Conservation (phyloP, 1,140 invertebrate species). For the Lordiphosa stackelbergi region DNA sequence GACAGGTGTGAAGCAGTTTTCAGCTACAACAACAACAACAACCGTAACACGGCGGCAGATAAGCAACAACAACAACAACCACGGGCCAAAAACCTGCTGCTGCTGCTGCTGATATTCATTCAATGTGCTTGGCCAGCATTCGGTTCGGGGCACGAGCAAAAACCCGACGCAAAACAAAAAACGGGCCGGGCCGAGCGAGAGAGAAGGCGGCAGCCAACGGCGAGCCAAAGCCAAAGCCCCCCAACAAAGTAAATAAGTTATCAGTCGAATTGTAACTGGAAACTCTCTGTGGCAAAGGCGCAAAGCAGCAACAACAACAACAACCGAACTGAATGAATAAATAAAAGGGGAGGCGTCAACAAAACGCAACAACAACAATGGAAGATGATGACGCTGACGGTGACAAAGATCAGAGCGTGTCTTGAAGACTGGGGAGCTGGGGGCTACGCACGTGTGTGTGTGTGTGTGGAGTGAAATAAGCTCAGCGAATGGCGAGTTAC, state of each 20-base stretch:
- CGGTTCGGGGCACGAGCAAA: conserved; percentile 14
- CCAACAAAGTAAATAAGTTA: conserved; percentile 69
- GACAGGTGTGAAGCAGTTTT: conserved; percentile 64
- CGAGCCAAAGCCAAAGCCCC: conserved; percentile 51
- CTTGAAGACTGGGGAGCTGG: conserved; percentile 51
- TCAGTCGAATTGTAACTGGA: conserved; percentile 70
- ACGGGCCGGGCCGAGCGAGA: conserved; percentile 23
- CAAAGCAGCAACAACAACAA: conserved; percentile 6
- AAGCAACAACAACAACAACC: conserved; percentile 26
- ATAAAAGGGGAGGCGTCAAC: conserved; percentile 72
- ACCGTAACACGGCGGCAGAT: conserved; percentile 59
- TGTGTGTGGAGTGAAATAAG: conserved; percentile 23
- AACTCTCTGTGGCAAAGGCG: conserved; percentile 30
- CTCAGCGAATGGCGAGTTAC: conserved; percentile 58
- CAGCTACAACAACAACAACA: conserved; percentile 38
- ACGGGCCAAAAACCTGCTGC: conserved; percentile 52
- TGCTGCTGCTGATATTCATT: conserved; percentile 50
- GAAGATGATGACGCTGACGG: conserved; percentile 17
- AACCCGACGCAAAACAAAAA: conserved; percentile 14
- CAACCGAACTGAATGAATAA: conserved; percentile 43
- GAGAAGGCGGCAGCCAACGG: conserved; percentile 37
- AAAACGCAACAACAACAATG: conserved; percentile 31
- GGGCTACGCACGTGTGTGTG: conserved; percentile 27
- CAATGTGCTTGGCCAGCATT: conserved; percentile 53
- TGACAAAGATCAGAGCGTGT: conserved; percentile 64